Conservation (phyloP, 23 tunicate species). For the Pegea sp. region DNA sequence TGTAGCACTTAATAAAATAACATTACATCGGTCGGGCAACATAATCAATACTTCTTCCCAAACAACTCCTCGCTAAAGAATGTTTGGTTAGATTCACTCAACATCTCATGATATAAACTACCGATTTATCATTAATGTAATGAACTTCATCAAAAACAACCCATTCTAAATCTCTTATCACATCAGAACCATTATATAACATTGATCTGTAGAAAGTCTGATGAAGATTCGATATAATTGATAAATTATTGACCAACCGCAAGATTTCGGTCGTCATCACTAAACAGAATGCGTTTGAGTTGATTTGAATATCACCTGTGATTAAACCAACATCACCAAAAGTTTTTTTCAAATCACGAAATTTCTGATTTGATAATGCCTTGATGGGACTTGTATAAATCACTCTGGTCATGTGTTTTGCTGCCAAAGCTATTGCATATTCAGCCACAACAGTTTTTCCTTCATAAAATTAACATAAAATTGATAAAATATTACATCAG, state of each 20-base stretch:
- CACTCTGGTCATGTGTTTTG: slow-evolving; percentile 90
- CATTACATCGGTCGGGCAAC: slow-evolving; percentile 87
- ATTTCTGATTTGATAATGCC: slow-evolving; percentile 94
- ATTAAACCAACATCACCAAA: slow-evolving; percentile 82
- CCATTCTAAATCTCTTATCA: slow-evolving; percentile 94
- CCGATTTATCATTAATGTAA: slow-evolving; percentile 64
- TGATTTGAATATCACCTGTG: slow-evolving; percentile 89
- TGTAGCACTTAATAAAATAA: slow-evolving; percentile 83
- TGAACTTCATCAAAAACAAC: slow-evolving; percentile 98
- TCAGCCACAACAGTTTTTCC: slow-evolving; percentile 97
- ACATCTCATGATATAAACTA: not conserved
- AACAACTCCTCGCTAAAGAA: slow-evolving; percentile 57
- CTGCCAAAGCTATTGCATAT: slow-evolving; percentile 83
- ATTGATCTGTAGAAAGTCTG: slow-evolving; percentile 35
- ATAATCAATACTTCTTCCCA: slow-evolving; percentile 98
- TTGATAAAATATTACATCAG: not conserved
- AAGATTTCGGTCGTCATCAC: slow-evolving; percentile 98
- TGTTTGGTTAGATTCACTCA: not conserved
- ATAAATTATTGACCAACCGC: slow-evolving; percentile 25
- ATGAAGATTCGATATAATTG: not conserved
- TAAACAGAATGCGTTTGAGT: slow-evolving; percentile 85
- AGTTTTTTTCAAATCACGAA: slow-evolving; percentile 84
- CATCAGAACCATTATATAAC: slow-evolving; percentile 95
- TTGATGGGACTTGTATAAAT: slow-evolving; percentile 94
- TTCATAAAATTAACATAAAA: slow-evolving; percentile 1